Percentiles rank a stretch among this genome's conserved stretches.
Conservation (phyloP, 2,797 vertebrate species). For the Astyanax mexicanus region DNA sequence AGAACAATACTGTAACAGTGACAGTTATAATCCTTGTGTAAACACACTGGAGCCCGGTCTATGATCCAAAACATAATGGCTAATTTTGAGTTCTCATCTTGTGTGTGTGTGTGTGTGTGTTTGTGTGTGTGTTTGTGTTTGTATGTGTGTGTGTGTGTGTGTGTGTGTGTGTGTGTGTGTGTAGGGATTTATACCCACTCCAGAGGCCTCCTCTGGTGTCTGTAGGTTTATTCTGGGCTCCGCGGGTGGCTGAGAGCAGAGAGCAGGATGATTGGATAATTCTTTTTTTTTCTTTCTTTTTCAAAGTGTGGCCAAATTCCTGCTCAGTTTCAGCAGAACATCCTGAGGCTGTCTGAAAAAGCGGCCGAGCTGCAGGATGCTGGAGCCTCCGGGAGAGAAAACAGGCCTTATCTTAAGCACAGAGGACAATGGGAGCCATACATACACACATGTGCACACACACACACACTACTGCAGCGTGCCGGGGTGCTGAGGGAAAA, state of each 20-base stretch:
- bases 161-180: constrained; percentile 4
- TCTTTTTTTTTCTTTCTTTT: constrained; percentile 39
- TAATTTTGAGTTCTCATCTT: background rate
- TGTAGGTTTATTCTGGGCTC: constrained; percentile 38
- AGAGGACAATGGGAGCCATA: constrained; percentile 60
- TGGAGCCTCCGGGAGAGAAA: constrained; percentile 66
- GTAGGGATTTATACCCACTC: constrained; percentile 31
- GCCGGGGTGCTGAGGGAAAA: background rate
- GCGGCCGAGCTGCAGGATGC: constrained; percentile 55
- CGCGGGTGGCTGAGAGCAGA: constrained; percentile 30
- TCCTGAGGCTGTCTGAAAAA: constrained; percentile 69
- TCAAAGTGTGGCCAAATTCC: constrained; percentile 49
- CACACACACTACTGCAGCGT: constrained; percentile 50
- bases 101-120: constrained; percentile 21
- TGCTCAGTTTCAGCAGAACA: constrained; percentile 65
- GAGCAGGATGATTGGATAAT: constrained; percentile 33
- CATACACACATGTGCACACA: constrained; percentile 31
- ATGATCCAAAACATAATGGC: background rate
- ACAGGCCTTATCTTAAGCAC: constrained; percentile 71
- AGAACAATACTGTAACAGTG: background rate
- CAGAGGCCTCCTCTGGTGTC: constrained; percentile 37
- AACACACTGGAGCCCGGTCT: background rate
- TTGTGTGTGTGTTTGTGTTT: constrained; percentile 1
- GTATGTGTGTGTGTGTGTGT: constrained; percentile 12
- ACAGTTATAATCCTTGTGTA: background rate